Evolutionary conservation across 1,140 invertebrate species (phyloP).

Genomic region (Camponotus pennsylvanicus): DNA sequence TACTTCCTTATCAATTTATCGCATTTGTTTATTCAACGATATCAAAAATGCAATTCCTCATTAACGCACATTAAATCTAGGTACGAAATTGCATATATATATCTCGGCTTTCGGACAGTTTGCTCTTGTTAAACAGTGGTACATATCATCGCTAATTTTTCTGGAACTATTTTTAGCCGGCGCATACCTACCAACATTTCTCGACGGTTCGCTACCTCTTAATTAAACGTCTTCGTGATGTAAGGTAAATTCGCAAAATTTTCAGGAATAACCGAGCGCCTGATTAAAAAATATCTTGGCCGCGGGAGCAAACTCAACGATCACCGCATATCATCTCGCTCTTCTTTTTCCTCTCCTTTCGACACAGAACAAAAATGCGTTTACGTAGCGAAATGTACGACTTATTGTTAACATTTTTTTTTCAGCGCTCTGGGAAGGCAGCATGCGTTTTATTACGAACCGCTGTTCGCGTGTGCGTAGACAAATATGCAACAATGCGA

Average conservation of each 20-base stretch:
- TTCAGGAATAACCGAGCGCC: neutral
- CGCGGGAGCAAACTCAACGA: no score
- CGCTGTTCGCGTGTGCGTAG: slow-evolving; percentile 1
- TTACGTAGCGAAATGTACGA: slow-evolving; percentile 8
- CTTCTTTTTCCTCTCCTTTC: neutral
- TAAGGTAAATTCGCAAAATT: slow-evolving; percentile 10
- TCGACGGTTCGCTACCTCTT: neutral
- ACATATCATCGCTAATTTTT: slow-evolving; percentile 20
- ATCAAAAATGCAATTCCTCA: neutral
- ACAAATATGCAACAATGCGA: slow-evolving; percentile 39
- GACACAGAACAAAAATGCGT: slow-evolving; percentile 42
- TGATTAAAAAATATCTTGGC: slow-evolving; percentile 16
- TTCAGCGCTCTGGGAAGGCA: neutral
- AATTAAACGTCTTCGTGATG: slow-evolving; percentile 7
- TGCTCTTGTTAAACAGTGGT: neutral
- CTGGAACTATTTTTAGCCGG: neutral
- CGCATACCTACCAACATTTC: neutral
- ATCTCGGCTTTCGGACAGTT: neutral
- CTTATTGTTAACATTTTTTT: slow-evolving; percentile 14
- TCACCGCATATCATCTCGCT: neutral
- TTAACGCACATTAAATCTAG: neutral
- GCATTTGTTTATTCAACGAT: slow-evolving; percentile 16
- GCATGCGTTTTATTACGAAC: slow-evolving; percentile 15
- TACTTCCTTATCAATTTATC: neutral
- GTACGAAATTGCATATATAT: neutral